Evolutionary conservation across 2,888 invertebrate genomes (phyloP).

Genomic region (Drosophila kambysellisi): DNA sequence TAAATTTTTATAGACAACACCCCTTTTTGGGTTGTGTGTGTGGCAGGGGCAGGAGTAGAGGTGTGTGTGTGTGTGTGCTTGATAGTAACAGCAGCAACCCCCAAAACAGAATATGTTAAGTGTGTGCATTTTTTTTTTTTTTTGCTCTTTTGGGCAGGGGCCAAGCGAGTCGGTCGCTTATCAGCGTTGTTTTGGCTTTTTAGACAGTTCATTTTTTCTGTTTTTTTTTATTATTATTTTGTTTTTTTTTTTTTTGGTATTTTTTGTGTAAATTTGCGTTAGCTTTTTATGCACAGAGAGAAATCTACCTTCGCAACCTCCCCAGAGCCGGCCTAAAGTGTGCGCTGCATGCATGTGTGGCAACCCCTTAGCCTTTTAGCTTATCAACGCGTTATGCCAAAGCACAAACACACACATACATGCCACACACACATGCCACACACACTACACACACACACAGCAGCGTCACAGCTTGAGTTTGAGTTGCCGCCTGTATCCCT

Average conservation of each 20-base stretch:
- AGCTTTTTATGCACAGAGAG: slow-evolving; percentile 40
- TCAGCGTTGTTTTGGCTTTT: slow-evolving; percentile 71
- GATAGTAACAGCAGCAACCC: slow-evolving; percentile 23
- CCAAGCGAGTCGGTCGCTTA: slow-evolving; percentile 62
- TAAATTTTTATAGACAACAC: slow-evolving; percentile 79
- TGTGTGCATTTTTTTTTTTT: slow-evolving; percentile 30
- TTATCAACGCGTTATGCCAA: slow-evolving; percentile 78
- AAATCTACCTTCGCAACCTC: background rate
- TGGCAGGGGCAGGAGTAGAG: background rate
- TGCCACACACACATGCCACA: slow-evolving; percentile 11
- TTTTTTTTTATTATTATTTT: background rate
- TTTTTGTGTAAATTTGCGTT: slow-evolving; percentile 46
- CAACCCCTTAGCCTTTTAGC: slow-evolving; percentile 69
- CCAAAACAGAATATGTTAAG: slow-evolving; percentile 70
- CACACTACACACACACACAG: slow-evolving; percentile 11
- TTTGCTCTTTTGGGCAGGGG: slow-evolving; percentile 39
- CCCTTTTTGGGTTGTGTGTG: slow-evolving; percentile 31
- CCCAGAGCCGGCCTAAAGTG: slow-evolving; percentile 13
- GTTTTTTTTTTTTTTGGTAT: slow-evolving; percentile 17
- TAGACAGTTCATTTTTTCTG: slow-evolving; percentile 53
- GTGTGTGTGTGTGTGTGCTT: background rate
- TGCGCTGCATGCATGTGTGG: slow-evolving; percentile 32
- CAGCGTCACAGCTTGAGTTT: slow-evolving; percentile 23
- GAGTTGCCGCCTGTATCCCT: slow-evolving; percentile 42
- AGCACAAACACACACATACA: slow-evolving; percentile 31